phyloP scores from a whole-genome alignment of 2,888 invertebrate genomes.

The Lycophotia porphyrea region DNA sequence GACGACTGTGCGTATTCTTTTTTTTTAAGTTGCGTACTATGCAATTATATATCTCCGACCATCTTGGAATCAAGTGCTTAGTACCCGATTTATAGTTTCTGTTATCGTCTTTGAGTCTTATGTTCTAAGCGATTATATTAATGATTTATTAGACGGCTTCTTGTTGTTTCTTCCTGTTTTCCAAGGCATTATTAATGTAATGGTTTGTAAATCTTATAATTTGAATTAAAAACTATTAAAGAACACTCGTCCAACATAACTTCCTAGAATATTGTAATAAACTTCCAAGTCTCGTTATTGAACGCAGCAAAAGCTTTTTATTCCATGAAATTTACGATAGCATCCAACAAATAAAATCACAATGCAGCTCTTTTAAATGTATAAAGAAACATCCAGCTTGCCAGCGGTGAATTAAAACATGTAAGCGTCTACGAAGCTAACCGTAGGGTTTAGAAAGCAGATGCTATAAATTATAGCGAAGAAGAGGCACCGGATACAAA shows the following conservation, averaged over 20 bases:
- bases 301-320: slow-evolving; percentile 53
- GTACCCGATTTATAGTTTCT: slow-evolving; percentile 42
- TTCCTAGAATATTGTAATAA: slow-evolving; percentile 38
- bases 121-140: slow-evolving; percentile 14
- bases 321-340: slow-evolving; percentile 58
- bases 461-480: slow-evolving; percentile 82
- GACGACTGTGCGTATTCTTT: slow-evolving; percentile 30
- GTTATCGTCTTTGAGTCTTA: slow-evolving; percentile 10
- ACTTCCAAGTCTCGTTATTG: slow-evolving; percentile 32
- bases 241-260: slow-evolving; percentile 10
- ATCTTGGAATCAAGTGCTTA: slow-evolving; percentile 49
- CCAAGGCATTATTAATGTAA: neutral
- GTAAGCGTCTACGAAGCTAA: slow-evolving; percentile 69
- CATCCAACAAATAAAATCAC: slow-evolving; percentile 64
- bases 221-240: slow-evolving; percentile 32
- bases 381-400: slow-evolving; percentile 56
- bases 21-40: slow-evolving; percentile 23
- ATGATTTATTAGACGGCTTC: slow-evolving; percentile 19
- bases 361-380: slow-evolving; percentile 61
- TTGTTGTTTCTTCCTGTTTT: slow-evolving; percentile 12
- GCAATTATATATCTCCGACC: slow-evolving; percentile 37
- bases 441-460: slow-evolving; percentile 82
- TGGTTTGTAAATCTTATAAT: neutral
- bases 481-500: slow-evolving; percentile 82
- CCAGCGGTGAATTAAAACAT: slow-evolving; percentile 59